Evolutionary conservation across 2,797 vertebrate species (phyloP).

Genomic region (Loriculus beryllinus): DNA sequence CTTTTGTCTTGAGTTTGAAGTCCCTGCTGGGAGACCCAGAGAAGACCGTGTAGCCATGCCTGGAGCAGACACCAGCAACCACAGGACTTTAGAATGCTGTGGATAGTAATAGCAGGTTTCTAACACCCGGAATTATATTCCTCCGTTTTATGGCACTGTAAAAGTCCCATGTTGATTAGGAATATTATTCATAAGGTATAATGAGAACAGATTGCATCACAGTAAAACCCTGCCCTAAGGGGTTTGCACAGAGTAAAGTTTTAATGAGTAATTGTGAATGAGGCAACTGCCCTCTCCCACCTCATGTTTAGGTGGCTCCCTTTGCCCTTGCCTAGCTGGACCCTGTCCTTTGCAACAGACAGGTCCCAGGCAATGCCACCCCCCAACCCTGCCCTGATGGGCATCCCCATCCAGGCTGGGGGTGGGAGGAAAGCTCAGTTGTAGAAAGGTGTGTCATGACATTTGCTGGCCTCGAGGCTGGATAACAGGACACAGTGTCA

Average conservation of each 20-base stretch:
- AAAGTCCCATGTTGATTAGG: not conserved
- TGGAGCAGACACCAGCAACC: not conserved
- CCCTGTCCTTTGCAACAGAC: not conserved
- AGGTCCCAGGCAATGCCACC: not conserved
- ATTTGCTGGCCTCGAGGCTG: not conserved
- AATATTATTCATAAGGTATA: not conserved
- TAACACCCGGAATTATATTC: not conserved
- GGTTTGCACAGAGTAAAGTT: not conserved
- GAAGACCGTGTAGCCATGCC: not conserved
- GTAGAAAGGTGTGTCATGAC: accelerated
- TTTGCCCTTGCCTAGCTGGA: not conserved
- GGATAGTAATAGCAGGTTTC: not conserved
- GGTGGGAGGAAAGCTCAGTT: not conserved
- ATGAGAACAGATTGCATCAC: not conserved
- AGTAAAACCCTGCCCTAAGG: not conserved
- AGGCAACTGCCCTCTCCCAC: not conserved
- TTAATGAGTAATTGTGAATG: not conserved
- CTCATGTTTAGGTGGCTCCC: not conserved
- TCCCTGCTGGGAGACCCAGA: not conserved
- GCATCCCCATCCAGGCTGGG: not conserved
- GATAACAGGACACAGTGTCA: not conserved
- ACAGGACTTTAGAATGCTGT: not conserved
- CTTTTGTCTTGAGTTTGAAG: not conserved
- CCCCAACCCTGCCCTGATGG: accelerated
- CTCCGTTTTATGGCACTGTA: not conserved